Evolutionary conservation across 2,888 invertebrate genomes (phyloP).

Genomic region (Drosophila nr. perissopoda): DNA sequence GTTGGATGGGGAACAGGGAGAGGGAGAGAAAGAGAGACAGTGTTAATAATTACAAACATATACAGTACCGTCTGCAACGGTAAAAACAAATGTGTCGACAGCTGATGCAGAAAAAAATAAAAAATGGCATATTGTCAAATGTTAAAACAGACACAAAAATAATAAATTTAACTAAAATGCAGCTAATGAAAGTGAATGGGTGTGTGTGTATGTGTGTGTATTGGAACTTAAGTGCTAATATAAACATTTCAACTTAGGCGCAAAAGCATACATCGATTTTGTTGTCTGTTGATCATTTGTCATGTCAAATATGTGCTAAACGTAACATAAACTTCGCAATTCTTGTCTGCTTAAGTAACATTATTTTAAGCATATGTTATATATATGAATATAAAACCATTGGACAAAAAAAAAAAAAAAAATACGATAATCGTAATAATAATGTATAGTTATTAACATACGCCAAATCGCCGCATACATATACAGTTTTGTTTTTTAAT

Average conservation of each 20-base stretch:
- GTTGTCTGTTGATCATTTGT: constrained; percentile 29
- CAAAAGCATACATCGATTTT: constrained; percentile 31
- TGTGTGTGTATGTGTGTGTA: constrained; percentile 28
- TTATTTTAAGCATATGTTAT: constrained; percentile 27
- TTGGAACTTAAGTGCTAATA: constrained; percentile 40
- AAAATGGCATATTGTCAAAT: constrained; percentile 6
- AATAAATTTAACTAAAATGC: constrained; percentile 61
- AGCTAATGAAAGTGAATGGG: constrained; percentile 35
- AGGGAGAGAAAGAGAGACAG: constrained; percentile 2
- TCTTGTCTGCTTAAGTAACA: constrained; percentile 49
- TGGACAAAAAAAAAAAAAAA: constrained; percentile 40
- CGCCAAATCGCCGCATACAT: constrained; percentile 39
- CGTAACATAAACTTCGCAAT: constrained; percentile 18
- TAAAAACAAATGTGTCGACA: constrained; percentile 19
- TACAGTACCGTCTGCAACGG: constrained; percentile 7
- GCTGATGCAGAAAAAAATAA: neutral
- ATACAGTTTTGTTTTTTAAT: constrained; percentile 22
- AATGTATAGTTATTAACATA: constrained; percentile 37
- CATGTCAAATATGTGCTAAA: constrained; percentile 17
- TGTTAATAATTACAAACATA: constrained; percentile 15
- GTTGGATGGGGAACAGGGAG: constrained; percentile 17
- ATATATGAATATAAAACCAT: constrained; percentile 38
- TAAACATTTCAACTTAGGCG: constrained; percentile 48
- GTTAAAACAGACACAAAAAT: constrained; percentile 12
- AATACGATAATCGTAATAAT: constrained; percentile 9